phyloP scores from a whole-genome alignment of 2,113 vertebrate species.

The Gallinago undulata region DNA sequence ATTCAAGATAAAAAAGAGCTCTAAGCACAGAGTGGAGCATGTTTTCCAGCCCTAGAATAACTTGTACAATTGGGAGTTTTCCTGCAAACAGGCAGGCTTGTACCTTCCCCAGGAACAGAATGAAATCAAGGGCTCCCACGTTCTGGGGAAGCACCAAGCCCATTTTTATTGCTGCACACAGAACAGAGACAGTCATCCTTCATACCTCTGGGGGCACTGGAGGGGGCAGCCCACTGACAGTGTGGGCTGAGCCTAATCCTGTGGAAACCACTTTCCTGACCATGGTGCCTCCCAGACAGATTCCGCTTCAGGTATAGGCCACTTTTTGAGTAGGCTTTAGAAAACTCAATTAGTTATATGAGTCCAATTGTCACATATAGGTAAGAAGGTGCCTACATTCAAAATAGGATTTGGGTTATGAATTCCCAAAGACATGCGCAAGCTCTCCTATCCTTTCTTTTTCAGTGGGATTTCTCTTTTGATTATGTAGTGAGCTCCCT shows the following conservation, averaged over 20 bases:
- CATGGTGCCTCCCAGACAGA: neutral
- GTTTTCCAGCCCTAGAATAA: neutral
- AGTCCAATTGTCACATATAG: neutral
- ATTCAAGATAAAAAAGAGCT: neutral
- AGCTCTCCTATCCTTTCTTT: neutral
- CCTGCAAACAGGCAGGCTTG: neutral
- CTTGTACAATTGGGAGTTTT: neutral
- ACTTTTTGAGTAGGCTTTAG: neutral
- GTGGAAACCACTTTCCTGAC: neutral
- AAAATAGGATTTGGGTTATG: neutral
- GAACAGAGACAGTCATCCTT: neutral
- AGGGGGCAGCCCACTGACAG: rapidly evolving
- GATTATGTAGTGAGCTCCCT: neutral
- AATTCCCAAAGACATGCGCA: neutral
- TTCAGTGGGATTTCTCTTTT: neutral
- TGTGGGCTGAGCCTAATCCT: neutral
- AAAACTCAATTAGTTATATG: neutral
- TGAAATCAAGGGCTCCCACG: neutral
- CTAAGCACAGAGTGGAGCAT: neutral
- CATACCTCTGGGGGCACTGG: neutral
- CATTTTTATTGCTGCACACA: neutral
- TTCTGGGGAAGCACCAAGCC: neutral
- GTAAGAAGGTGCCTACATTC: neutral
- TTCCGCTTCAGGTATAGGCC: neutral
- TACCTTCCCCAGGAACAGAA: neutral